Conservation (phyloP, 2,797 vertebrate species). For the Coregonus sp. region DNA sequence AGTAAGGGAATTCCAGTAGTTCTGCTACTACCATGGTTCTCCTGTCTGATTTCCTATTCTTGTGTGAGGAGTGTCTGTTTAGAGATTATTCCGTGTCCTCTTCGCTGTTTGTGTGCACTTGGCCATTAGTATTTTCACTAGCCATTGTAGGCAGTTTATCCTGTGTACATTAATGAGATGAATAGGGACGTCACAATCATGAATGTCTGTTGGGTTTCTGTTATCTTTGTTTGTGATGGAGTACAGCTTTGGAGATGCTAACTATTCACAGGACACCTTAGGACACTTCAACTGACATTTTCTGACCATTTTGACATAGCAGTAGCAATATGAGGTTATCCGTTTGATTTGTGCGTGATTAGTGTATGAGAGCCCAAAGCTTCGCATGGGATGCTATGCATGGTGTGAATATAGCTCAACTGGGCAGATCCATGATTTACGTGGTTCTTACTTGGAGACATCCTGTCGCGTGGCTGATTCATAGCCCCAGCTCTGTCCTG, state of each 20-base stretch:
- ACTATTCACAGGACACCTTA: background rate
- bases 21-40: background rate
- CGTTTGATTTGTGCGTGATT: background rate
- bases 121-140: background rate
- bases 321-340: background rate
- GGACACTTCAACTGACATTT: background rate
- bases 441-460: conserved; percentile 24
- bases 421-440: conserved; percentile 20
- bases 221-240: background rate
- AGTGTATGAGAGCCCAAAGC: background rate
- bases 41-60: background rate
- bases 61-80: background rate
- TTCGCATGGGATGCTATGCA: conserved; percentile 1
- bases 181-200: background rate
- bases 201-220: background rate
- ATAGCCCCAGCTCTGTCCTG: conserved; percentile 22
- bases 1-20: background rate
- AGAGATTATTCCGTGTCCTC: background rate
- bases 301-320: background rate
- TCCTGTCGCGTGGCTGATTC: conserved; percentile 26
- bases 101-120: background rate
- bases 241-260: background rate
- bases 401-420: conserved; percentile 6
- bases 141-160: background rate
- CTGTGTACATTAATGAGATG: background rate